A percentile compares a stretch with the other conserved stretches of the same genome.
These are phyloP conservation scores for Galbula dea DNA, from an alignment of 2,113 vertebrate genomes.

Conservation along the genomic window DNA sequence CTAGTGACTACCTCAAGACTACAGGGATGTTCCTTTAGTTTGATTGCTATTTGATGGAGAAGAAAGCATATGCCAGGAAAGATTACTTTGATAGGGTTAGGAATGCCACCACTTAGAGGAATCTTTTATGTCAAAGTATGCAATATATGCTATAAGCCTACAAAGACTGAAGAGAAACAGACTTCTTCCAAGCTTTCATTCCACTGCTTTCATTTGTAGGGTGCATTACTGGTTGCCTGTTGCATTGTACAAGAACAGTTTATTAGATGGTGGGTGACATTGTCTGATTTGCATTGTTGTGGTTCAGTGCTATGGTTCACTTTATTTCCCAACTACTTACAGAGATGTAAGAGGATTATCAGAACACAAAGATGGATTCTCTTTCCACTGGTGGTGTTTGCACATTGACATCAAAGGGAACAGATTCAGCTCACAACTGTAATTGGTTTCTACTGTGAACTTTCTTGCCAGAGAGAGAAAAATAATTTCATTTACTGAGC, in stretches of 20 bases:
- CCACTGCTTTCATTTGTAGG: accelerated
- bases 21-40: not conserved
- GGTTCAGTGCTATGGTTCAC: not conserved
- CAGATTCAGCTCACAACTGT: not conserved
- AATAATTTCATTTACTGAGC: not conserved
- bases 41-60: not conserved
- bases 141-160: not conserved
- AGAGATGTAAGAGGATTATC: not conserved
- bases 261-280: not conserved
- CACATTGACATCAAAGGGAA: not conserved
- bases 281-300: not conserved
- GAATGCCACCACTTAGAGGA: not conserved
- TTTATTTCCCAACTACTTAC: not conserved
- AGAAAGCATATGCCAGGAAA: not conserved
- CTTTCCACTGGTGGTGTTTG: not conserved
- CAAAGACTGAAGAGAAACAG: not conserved
- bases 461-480: not conserved
- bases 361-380: not conserved
- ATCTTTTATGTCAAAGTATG: not conserved
- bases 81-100: not conserved
- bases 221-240: not conserved
- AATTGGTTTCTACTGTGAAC: not conserved
- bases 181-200: not conserved
- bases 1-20: not conserved
- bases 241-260: not conserved